Percentiles rank a stretch among this genome's conserved stretches.
Evolutionary conservation across 1,140 invertebrate species (phyloP).

Genomic region (Leptopilina clavipes): DNA sequence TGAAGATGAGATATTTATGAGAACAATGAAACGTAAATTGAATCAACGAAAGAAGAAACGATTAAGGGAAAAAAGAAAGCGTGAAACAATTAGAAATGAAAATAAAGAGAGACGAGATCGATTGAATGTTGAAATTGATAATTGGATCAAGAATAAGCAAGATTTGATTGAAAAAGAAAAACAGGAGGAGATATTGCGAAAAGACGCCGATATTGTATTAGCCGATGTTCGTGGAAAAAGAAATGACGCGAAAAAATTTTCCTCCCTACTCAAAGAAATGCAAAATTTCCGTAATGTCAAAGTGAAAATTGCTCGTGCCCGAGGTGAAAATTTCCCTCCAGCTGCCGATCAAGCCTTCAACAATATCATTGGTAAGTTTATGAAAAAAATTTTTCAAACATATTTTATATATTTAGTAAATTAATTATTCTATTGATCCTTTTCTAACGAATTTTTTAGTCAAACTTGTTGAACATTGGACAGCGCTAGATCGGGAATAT

Average conservation of each 20-base stretch:
- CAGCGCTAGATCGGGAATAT: conserved; percentile 66
- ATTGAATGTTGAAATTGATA: conserved; percentile 76
- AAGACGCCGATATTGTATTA: conserved; percentile 81
- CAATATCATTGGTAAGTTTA: conserved; percentile 64
- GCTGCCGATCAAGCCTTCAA: conserved; percentile 69
- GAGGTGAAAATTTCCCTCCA: conserved; percentile 76
- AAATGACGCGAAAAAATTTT: conserved; percentile 79
- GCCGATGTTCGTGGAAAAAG: conserved; percentile 82
- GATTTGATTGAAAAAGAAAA: conserved; percentile 79
- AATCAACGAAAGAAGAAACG: conserved; percentile 77
- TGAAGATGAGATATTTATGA: conserved; percentile 68
- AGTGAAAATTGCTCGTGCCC: conserved; percentile 76
- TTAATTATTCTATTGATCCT: conserved; percentile 36
- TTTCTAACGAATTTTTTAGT: conserved; percentile 60
- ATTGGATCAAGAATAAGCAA: conserved; percentile 78
- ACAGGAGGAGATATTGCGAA: conserved; percentile 80
- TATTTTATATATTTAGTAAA: conserved; percentile 37
- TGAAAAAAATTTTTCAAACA: not conserved
- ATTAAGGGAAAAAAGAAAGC: conserved; percentile 73
- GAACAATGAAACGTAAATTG: conserved; percentile 72
- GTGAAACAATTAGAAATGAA: conserved; percentile 68
- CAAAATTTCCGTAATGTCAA: conserved; percentile 79
- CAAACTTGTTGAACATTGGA: conserved; percentile 68
- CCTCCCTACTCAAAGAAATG: conserved; percentile 78
- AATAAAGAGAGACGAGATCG: conserved; percentile 66